Base-by-base conservation (phyloP, 2,888 invertebrate genomes). In the Steinernema carpocapsae region DNA sequence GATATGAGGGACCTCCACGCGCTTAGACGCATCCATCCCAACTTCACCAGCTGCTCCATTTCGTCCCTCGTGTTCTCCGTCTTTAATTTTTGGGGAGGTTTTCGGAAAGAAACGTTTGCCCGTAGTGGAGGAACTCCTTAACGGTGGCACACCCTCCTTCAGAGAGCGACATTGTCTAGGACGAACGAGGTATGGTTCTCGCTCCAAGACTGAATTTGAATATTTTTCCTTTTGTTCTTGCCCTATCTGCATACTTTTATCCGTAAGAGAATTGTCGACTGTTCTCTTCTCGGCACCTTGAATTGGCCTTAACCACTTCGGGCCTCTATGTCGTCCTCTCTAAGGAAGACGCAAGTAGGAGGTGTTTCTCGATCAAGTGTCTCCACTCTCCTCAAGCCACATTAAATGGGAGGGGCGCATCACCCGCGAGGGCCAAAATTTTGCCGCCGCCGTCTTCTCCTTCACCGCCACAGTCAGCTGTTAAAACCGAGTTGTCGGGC, bases 341-440 rank as follows among this genome's bases (percentile, higher is more conserved):
- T 29, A 26, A n/a, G 29, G 32, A 26, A 32, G 64, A 64, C 64
- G 32, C 1, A 64, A 64, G 64, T 37, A 64, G 64, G 64, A 64
- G 64, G 64, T 64, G 64, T 64, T 64, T 64, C 64, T 26, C 64
- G 64, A 32, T 64, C 64, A 64, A 64, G 64, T 64, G 32, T 64
- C 32, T 26, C 64, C 64, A 26, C 64, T 64, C 64, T 64, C 29
- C 10, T 10, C 37, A 37, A 32, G 64, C 32, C 64, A 64, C 64
- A 64, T 64, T 64, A 64, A 64, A 64, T 64, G 64, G 64, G 64
- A 32, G 32, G 64, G 64, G 19, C 32, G 64, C 64, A 32, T 64
- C 64, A 37, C 37, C 37, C 29, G 29, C 64, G 17, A 32, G 14
- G 64, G 64, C 64, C 64, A 64, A 64, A 37, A 64, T 64, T 64